Evolutionary conservation across 1,140 invertebrate genomes (phyloP).

Genomic region (Drosophila ficusphila): DNA sequence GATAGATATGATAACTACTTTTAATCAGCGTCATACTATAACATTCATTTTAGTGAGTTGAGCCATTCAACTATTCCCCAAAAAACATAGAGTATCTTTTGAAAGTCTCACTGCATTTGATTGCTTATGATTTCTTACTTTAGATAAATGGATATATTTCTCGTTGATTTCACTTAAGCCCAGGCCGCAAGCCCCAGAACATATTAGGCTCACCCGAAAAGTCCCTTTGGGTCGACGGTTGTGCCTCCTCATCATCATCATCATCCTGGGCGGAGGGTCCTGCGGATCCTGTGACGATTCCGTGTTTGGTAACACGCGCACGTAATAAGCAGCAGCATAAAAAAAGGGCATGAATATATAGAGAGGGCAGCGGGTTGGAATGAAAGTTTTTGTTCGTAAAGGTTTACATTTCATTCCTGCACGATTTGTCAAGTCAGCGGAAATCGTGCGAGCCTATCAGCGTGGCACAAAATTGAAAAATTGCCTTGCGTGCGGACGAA

Average conservation of each 20-base stretch:
- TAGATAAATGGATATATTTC: constrained; percentile 51
- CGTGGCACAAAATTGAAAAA: constrained; percentile 80
- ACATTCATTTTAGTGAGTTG: no score
- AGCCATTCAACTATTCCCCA: neutral
- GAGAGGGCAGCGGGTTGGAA: constrained; percentile 2
- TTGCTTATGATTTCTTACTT: constrained; percentile 24
- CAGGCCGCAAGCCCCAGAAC: constrained; percentile 59
- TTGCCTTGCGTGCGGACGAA: constrained; percentile 72
- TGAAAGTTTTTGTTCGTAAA: constrained; percentile 57
- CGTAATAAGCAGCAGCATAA: constrained; percentile 49
- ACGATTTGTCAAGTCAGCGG: constrained; percentile 83
- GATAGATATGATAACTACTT: no score
- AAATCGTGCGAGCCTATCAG: constrained; percentile 82
- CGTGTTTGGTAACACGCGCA: constrained; percentile 60
- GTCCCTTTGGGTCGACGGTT: constrained; percentile 31
- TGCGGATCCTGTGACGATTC: constrained; percentile 31
- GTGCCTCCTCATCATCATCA: constrained; percentile 68
- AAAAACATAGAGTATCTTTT: constrained; percentile 1
- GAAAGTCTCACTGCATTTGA: constrained; percentile 3
- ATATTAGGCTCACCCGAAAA: constrained; percentile 56
- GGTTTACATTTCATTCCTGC: constrained; percentile 80
- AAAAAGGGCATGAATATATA: constrained; percentile 14
- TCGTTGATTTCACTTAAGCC: constrained; percentile 75
- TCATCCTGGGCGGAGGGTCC: constrained; percentile 45
- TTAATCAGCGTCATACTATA: no score